Conservation (phyloP, 2,797 vertebrate species). For the Dipus sagitta region DNA sequence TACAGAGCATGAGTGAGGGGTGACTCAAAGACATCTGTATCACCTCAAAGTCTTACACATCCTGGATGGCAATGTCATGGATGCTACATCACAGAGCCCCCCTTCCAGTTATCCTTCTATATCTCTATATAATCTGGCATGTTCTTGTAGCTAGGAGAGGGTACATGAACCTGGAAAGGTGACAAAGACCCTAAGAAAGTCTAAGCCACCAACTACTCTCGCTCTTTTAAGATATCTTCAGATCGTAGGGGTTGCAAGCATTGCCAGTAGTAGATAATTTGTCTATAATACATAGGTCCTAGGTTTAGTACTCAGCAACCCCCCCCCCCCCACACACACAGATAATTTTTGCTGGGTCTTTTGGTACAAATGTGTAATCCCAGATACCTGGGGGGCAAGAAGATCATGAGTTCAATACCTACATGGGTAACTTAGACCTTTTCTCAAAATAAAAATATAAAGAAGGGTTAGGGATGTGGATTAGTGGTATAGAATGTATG, state of each 20-base stretch:
- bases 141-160: too few species aligned
- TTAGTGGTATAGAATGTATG: not conserved
- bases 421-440: not conserved
- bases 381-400: not conserved
- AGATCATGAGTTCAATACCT: not conserved
- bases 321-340: too few species aligned
- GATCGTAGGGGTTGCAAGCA: not conserved
- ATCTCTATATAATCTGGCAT: too few species aligned
- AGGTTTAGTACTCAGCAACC: too few species aligned
- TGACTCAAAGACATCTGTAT: too few species aligned
- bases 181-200: not conserved
- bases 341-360: not conserved
- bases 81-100: too few species aligned
- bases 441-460: not conserved
- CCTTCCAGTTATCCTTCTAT: too few species aligned
- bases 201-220: not conserved
- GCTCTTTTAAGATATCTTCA: not conserved
- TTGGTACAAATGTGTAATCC: not conserved
- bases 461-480: not conserved
- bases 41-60: too few species aligned
- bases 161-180: not conserved
- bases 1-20: too few species aligned
- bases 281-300: not conserved
- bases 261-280: not conserved
- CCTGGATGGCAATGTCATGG: too few species aligned